These are phyloP conservation scores for Odocoileus virginianus DNA, from an alignment of 2,113 vertebrate species.

Conservation along the genomic window DNA sequence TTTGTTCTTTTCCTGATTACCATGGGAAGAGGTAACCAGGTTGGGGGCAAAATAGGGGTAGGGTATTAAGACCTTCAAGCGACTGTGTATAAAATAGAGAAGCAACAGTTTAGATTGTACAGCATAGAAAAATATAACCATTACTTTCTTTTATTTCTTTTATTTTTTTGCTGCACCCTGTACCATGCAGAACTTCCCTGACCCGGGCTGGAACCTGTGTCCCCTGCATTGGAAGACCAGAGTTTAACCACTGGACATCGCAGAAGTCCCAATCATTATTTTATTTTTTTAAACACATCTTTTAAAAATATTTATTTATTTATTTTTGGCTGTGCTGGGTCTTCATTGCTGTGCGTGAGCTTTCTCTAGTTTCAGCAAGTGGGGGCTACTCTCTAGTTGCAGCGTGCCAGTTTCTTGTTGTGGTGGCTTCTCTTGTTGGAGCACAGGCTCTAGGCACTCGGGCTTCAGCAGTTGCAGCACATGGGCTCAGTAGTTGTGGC, in stretches of 20 bases:
- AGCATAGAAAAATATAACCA: neutral
- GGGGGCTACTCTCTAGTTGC: neutral
- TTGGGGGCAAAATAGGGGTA: neutral
- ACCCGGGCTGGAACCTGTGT: neutral
- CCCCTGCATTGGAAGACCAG: neutral
- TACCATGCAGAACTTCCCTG: neutral
- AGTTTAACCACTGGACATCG: neutral
- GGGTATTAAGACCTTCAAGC: neutral
- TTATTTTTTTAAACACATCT: neutral
- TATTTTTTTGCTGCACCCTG: neutral
- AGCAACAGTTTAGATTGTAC: neutral
- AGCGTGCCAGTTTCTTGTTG: neutral
- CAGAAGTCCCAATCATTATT: neutral
- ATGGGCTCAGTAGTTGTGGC: neutral
- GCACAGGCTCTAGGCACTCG: neutral
- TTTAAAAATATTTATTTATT: neutral
- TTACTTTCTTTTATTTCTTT: neutral
- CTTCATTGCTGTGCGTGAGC: neutral
- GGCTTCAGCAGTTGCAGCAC: neutral
- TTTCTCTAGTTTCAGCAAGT: neutral
- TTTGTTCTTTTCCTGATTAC: neutral
- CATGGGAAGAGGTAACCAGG: neutral
- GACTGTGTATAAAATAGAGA: neutral
- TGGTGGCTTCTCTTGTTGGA: neutral
- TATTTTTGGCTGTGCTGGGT: neutral